Percentiles rank a stretch among this genome's conserved stretches.
Conservation (phyloP, 2,888 invertebrate genomes). For the Isoperla grammatica region DNA sequence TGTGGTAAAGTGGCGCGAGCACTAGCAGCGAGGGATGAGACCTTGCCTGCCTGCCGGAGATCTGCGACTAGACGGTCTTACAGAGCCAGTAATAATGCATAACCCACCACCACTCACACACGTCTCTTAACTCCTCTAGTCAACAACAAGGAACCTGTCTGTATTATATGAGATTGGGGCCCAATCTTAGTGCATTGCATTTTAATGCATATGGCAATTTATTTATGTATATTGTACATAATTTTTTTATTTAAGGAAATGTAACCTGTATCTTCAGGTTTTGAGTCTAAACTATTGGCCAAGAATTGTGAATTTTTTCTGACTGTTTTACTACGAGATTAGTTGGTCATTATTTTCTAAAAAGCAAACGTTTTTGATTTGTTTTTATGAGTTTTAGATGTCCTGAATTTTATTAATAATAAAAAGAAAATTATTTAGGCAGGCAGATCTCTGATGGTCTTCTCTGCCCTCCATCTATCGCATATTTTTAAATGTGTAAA, state of each 20-base stretch:
- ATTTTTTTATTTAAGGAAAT: conserved; percentile 26
- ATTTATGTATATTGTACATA: conserved; percentile 34
- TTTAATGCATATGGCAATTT: conserved; percentile 30
- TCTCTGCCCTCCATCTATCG: conserved; percentile 21
- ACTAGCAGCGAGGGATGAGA: conserved; percentile 27
- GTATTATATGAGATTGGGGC: conserved; percentile 28
- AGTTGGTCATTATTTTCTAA: conserved; percentile 12
- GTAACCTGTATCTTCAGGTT: conserved; percentile 26
- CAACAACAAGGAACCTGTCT: conserved; percentile 27
- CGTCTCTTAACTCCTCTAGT: conserved; percentile 28
- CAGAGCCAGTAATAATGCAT: conserved; percentile 29
- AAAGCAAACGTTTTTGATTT: neutral
- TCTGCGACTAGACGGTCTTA: conserved; percentile 9
- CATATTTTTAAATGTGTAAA: conserved; percentile 23
- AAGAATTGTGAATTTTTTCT: conserved; percentile 26
- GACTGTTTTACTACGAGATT: conserved; percentile 27
- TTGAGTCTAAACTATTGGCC: conserved; percentile 26
- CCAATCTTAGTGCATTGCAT: conserved; percentile 25
- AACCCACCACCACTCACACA: conserved; percentile 27
- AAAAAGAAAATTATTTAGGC: neutral
- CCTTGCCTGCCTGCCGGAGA: conserved; percentile 24
- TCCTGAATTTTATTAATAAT: neutral
- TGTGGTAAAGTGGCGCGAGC: too few relatives aligned
- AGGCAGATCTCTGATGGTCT: conserved; percentile 23
- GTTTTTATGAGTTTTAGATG: neutral